Evolutionary conservation across 2,888 invertebrate species (phyloP).

Genomic region (Tipula vernalis): DNA sequence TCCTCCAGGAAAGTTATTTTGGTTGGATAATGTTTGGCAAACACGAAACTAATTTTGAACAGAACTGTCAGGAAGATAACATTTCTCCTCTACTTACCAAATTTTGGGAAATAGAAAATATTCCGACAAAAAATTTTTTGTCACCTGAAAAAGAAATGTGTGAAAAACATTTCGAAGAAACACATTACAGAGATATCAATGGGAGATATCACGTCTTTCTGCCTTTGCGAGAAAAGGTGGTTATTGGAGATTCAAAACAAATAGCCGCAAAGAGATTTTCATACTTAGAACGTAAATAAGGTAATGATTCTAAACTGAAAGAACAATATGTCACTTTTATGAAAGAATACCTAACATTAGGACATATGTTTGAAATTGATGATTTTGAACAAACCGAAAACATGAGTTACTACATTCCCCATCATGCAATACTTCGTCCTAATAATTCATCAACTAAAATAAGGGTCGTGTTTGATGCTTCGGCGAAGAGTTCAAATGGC

Average conservation of each 20-base stretch:
- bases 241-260: conserved; percentile 6
- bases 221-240: conserved; percentile 16
- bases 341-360: conserved; percentile 17
- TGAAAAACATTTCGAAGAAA: conserved; percentile 18
- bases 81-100: not conserved
- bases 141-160: conserved; percentile 16
- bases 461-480: conserved; percentile 13
- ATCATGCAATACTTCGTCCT: conserved; percentile 17
- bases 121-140: not conserved
- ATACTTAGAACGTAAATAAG: conserved; percentile 17
- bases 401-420: conserved; percentile 16
- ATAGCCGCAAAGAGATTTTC: conserved; percentile 16
- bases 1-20: not conserved
- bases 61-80: no score
- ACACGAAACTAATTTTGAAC: no score
- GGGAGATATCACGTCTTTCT: conserved; percentile 18
- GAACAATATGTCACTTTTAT: conserved; percentile 18
- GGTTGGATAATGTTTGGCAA: not conserved
- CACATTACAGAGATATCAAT: conserved; percentile 9
- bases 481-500: conserved; percentile 6
- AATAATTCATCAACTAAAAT: conserved; percentile 10
- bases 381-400: not conserved
- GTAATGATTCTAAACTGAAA: conserved; percentile 15
- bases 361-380: conserved; percentile 17
- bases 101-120: not conserved